Conservation (phyloP, 2,113 vertebrate genomes). For the Zapus hudsonius region DNA sequence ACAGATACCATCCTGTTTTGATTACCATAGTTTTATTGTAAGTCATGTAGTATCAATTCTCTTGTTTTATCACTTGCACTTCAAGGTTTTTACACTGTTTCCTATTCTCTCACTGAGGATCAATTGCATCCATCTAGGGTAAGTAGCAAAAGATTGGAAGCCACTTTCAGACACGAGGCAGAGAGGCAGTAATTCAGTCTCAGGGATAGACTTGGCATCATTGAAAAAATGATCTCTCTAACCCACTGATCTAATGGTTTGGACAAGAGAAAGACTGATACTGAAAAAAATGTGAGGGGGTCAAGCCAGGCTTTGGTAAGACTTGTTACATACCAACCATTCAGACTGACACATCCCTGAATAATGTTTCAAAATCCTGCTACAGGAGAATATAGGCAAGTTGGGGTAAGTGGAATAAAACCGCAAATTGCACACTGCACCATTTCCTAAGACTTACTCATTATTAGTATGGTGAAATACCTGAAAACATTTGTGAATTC, state of each 20-base stretch:
- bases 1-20: background rate
- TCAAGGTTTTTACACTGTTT: background rate
- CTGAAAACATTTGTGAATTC: conserved; percentile 84
- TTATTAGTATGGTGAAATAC: conserved; percentile 78
- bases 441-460: conserved; percentile 63
- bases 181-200: background rate
- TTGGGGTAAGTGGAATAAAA: conserved; percentile 31
- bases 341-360: conserved; percentile 30
- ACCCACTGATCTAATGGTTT: conserved; percentile 27
- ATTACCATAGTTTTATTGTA: background rate
- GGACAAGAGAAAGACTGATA: conserved; percentile 28
- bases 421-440: conserved; percentile 18
- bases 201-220: background rate
- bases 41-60: background rate
- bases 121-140: background rate
- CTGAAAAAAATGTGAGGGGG: background rate
- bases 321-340: background rate
- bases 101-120: background rate
- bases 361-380: conserved; percentile 38
- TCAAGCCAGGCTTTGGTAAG: conserved; percentile 29
- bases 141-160: background rate
- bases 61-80: background rate
- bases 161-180: background rate
- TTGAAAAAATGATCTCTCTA: conserved; percentile 35
- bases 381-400: conserved; percentile 28